Percentiles rank a stretch among this genome's conserved stretches.
These are phyloP conservation scores for Ips nitidus DNA, from an alignment of 1,140 invertebrate genomes.

Conservation along the genomic window DNA sequence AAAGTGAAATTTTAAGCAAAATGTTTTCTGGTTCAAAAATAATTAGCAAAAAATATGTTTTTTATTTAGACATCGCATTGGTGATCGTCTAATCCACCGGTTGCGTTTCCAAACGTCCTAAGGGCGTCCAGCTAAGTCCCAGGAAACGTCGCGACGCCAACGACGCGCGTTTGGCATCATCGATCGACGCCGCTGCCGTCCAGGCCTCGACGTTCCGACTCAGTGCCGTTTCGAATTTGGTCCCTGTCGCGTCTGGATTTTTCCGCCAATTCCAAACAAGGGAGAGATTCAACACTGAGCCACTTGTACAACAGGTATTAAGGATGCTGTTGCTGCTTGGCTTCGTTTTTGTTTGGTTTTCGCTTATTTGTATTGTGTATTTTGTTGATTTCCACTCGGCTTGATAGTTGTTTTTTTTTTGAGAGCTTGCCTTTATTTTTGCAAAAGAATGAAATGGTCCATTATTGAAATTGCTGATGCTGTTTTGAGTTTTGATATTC, in stretches of 20 bases:
- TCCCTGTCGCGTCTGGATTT: slow-evolving; percentile 11
- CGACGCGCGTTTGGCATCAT: slow-evolving; percentile 24
- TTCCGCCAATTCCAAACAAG: not conserved
- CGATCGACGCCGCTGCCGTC: slow-evolving; percentile 16
- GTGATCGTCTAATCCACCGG: too few species aligned
- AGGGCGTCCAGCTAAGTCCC: slow-evolving; percentile 8
- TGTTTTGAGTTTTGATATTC: too few species aligned
- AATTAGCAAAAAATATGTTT: too few species aligned
- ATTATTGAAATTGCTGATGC: too few species aligned
- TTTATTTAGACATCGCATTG: too few species aligned
- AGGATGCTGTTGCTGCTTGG: slow-evolving; percentile 6
- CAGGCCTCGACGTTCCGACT: slow-evolving; percentile 20
- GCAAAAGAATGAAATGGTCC: too few species aligned
- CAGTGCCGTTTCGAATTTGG: slow-evolving; percentile 14
- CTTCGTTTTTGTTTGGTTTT: not conserved
- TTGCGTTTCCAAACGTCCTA: not conserved
- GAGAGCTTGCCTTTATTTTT: too few species aligned
- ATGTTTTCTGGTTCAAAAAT: too few species aligned
- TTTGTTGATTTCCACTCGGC: not conserved
- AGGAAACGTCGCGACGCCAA: slow-evolving; percentile 2
- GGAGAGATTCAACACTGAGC: not conserved
- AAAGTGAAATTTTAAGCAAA: too few species aligned
- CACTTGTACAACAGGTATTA: slow-evolving; percentile 23
- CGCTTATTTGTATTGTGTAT: not conserved
- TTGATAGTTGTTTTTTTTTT: too few species aligned